Percentiles rank a stretch among this genome's conserved stretches.
phyloP scores from a whole-genome alignment of 2,888 invertebrate species.

The Monochamus alternatus region DNA sequence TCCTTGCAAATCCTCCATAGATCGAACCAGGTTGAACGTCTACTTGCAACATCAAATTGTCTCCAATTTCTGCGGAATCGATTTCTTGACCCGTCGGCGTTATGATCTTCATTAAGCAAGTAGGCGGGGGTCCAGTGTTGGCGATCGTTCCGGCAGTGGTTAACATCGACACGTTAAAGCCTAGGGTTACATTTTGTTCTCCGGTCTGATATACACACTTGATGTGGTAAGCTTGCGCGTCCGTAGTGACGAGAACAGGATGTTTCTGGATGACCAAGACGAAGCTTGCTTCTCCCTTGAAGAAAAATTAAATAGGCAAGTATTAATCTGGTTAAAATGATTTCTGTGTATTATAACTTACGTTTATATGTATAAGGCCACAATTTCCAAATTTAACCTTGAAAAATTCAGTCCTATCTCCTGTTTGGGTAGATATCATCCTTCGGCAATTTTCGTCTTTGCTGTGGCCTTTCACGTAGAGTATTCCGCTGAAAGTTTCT shows the following conservation, averaged over 20 bases:
- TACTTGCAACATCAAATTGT: slow-evolving; percentile 82
- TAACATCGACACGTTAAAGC: slow-evolving; percentile 96
- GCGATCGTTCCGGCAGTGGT: slow-evolving; percentile 96
- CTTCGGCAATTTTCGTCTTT: slow-evolving; percentile 92
- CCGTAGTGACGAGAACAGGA: slow-evolving; percentile 94
- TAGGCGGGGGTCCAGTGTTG: slow-evolving; percentile 94
- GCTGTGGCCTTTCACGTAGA: slow-evolving; percentile 95
- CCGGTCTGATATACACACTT: slow-evolving; percentile 96
- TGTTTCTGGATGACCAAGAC: slow-evolving; percentile 97
- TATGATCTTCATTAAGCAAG: slow-evolving; percentile 93
- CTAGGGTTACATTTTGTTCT: slow-evolving; percentile 92
- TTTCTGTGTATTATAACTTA: slow-evolving; percentile 70
- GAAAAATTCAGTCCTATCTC: slow-evolving; percentile 76
- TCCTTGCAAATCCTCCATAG: slow-evolving; percentile 94
- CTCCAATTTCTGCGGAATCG: slow-evolving; percentile 93
- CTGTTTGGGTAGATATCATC: slow-evolving; percentile 80
- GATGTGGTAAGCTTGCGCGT: slow-evolving; percentile 96
- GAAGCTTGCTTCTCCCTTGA: slow-evolving; percentile 91
- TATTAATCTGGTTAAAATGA: too few species aligned
- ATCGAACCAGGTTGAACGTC: slow-evolving; percentile 76
- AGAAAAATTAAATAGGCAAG: slow-evolving; percentile 43
- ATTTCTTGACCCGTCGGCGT: slow-evolving; percentile 91
- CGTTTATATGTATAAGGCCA: slow-evolving; percentile 91
- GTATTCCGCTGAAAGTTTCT: slow-evolving; percentile 86
- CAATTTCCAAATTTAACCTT: slow-evolving; percentile 91